Conservation (phyloP, 2,113 vertebrate species). For the Pardalotus punctatus region DNA sequence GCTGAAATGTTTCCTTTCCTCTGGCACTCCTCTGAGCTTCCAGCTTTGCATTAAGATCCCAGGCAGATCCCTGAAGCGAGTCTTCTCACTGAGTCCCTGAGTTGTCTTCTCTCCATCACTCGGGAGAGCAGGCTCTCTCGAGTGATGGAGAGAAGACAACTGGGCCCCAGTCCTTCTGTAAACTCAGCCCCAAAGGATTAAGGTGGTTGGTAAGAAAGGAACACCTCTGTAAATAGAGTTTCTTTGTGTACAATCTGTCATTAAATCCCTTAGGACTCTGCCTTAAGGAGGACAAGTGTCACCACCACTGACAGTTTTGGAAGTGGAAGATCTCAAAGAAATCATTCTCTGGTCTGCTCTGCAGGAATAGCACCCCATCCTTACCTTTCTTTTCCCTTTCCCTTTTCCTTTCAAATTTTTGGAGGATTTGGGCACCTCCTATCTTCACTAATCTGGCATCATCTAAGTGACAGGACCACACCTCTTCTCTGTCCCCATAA, state of each 20-base stretch:
- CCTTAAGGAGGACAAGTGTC: neutral
- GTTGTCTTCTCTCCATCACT: too few species aligned
- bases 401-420: neutral
- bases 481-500: neutral
- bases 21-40: neutral
- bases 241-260: neutral
- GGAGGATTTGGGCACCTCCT: neutral
- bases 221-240: neutral
- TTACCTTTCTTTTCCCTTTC: neutral
- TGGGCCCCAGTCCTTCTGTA: neutral
- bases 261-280: neutral
- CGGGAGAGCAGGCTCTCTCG: neutral
- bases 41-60: neutral
- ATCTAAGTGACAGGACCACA: neutral
- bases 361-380: neutral
- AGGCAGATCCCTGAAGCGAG: neutral
- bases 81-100: too few species aligned
- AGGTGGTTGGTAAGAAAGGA: neutral
- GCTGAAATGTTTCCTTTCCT: neutral
- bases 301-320: neutral
- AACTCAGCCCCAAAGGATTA: neutral
- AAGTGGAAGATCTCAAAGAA: neutral
- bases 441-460: neutral
- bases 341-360: neutral
- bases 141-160: neutral